Evolutionary conservation across 1,140 invertebrate genomes (phyloP), one percentile per base, ranked within the genome.

Genomic region (Drosophila setifemur): DNA sequence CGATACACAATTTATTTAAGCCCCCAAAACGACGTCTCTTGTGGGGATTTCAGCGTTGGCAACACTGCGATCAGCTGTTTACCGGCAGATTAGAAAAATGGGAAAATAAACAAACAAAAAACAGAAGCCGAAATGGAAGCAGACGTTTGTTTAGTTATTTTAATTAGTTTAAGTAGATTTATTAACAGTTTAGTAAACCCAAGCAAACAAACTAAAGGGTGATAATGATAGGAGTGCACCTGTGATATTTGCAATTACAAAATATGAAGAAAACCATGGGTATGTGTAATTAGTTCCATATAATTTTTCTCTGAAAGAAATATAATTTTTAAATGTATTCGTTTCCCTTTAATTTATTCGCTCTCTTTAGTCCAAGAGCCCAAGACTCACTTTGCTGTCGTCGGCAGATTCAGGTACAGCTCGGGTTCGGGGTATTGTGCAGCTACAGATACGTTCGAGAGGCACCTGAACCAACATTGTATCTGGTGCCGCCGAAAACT

Each of bases 381-480:
- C 19, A 39, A 12, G 49, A 40, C 37, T 31, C 28, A 47, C 12
- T 47, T 37, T 37, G 12, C 8, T 14, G 1, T 37, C 3, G 33
- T 58, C 35, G 33, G 43, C 48, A 8, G 12, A n/a, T n/a, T n/a
- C n/a, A n/a, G n/a, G n/a, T n/a, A n/a, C n/a, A n/a, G n/a, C n/a
- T n/a, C n/a, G n/a, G n/a, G n/a, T n/a, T n/a, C n/a, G n/a, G n/a
- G n/a, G n/a, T n/a, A n/a, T n/a, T n/a, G n/a, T n/a, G 7, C 6
- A 25, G 54, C 35, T 12, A 37, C 23, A n/a, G n/a, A n/a, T n/a
- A n/a, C n/a, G n/a, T 12, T 23, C 19, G 8, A 23, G 19, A 19
- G 14, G 11, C 69, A 73, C 47, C 68, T 72, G 69, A 26, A 48
- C 47, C 25, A 71, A 72, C 48, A 72, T 18, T n/a, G n/a, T n/a